Evolutionary conservation across 23 tunicate species (phyloP).

Genomic region (Ciona savignyi): DNA sequence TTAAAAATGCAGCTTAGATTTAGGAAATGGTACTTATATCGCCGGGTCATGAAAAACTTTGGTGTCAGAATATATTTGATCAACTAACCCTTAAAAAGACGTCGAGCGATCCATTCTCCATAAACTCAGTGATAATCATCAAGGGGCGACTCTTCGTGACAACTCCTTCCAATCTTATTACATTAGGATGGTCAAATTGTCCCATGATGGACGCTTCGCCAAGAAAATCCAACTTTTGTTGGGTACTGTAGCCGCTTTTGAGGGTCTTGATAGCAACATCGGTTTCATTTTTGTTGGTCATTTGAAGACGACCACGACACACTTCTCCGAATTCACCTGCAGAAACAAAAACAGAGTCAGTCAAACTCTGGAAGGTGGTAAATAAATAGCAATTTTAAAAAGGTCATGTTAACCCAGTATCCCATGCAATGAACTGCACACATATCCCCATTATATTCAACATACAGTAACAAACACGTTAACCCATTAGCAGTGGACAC

Average conservation of each 20-base stretch:
- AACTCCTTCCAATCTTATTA: constrained; percentile 92
- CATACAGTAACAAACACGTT: no score
- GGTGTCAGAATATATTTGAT: no score
- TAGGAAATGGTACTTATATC: no score
- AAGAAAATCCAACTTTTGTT: constrained; percentile 92
- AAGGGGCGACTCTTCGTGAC: constrained; percentile 95
- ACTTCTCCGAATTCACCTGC: constrained; percentile 98
- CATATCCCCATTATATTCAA: no score
- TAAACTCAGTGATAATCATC: constrained; percentile 96
- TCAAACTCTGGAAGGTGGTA: no score
- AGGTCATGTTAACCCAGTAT: no score
- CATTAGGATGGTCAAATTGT: constrained; percentile 91
- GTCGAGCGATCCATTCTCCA: constrained; percentile 97
- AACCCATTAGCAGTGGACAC: no score
- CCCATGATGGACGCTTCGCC: constrained; percentile 96
- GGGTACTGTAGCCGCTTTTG: constrained; percentile 84
- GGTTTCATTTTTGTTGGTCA: constrained; percentile 40
- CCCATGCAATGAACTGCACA: no score
- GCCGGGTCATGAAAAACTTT: no score
- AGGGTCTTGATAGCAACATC: constrained; percentile 84
- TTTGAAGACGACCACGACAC: constrained; percentile 57
- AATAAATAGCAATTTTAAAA: no score
- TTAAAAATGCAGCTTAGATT: no score
- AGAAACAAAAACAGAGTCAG: no score
- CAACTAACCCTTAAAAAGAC: constrained; percentile 80